Conservation (phyloP, 1,140 invertebrate genomes). For the honey bee (Apis mellifera) region Amel_HAv3.1 CM009939.2:3151001-3151500, state of each 20-base stretch:
- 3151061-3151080: background rate
- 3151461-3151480: no score
- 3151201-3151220: background rate
- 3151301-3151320: constrained; percentile 4
- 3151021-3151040: no score
- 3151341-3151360: background rate
- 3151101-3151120: background rate
- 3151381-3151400: no score
- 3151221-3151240: background rate
- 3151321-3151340: background rate
- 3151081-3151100: background rate
- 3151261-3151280: constrained; percentile 15
- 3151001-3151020: background rate
- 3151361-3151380: background rate
- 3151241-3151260: background rate
- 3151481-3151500: no score
- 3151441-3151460: no score
- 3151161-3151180: background rate
- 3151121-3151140: background rate
- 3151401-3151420: background rate
- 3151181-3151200: background rate
- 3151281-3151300: background rate
- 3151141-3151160: background rate
- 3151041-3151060: no score
- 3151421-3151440: no score